phyloP scores from a whole-genome alignment of 1,140 invertebrate species.

The Chrysomallon squamiferum region DNA sequence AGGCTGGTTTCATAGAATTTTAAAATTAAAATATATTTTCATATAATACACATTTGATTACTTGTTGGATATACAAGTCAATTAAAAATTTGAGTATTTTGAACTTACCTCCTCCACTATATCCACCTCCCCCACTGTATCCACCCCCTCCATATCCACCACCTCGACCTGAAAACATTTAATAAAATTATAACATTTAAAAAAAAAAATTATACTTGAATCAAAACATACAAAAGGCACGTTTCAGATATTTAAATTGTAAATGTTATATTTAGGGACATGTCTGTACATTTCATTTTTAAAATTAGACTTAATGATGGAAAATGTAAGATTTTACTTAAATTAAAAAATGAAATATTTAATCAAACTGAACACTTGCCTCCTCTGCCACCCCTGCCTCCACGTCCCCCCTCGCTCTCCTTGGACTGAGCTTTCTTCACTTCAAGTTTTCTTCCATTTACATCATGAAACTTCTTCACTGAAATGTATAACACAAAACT shows the following conservation, averaged over 20 bases:
- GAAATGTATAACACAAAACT: too few relatives aligned
- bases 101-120: conserved; percentile 33
- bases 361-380: neutral
- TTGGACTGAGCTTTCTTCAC: conserved; percentile 67
- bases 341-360: neutral
- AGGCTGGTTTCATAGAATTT: too few relatives aligned
- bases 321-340: too few relatives aligned
- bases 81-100: too few relatives aligned
- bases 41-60: too few relatives aligned
- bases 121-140: conserved; percentile 19
- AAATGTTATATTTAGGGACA: too few relatives aligned
- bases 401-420: conserved; percentile 50
- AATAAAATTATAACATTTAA: conserved; percentile 14
- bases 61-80: too few relatives aligned
- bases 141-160: conserved; percentile 25
- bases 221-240: too few relatives aligned
- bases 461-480: conserved; percentile 62
- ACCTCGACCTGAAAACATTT: conserved; percentile 11
- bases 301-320: too few relatives aligned
- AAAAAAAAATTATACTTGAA: neutral
- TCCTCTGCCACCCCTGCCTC: conserved; percentile 22
- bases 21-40: too few relatives aligned
- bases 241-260: too few relatives aligned
- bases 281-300: too few relatives aligned
- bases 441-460: conserved; percentile 63